A percentile compares a stretch with the other conserved stretches of the same genome.
Conservation (phyloP, 1,140 invertebrate genomes). For the Orchestia grillus region DNA sequence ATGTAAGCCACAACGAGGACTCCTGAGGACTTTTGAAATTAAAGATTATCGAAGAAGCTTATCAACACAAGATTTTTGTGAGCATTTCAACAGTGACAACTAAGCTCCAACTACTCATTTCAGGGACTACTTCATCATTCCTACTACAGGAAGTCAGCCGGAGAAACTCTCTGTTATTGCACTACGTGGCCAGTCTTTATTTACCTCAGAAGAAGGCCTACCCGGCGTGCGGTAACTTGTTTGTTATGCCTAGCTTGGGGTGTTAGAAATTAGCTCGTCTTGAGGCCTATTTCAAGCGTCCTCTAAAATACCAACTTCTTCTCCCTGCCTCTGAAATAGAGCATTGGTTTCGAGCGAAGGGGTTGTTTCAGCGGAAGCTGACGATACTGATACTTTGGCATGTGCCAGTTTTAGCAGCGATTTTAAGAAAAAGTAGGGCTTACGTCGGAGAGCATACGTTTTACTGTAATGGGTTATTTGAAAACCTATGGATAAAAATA, state of each 20-base stretch:
- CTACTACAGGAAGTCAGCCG: neutral
- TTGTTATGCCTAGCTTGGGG: neutral
- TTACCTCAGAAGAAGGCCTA: neutral
- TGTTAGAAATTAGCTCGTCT: neutral
- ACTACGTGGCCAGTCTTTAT: neutral
- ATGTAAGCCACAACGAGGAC: no score
- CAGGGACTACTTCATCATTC: neutral
- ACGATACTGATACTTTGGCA: neutral
- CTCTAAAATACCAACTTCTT: neutral
- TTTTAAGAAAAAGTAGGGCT: no score
- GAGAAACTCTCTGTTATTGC: neutral
- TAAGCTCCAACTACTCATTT: neutral
- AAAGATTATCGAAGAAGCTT: neutral
- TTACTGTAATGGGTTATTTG: no score
- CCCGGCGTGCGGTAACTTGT: neutral
- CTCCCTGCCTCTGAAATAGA: neutral
- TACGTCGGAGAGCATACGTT: no score
- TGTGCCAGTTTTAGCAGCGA: neutral
- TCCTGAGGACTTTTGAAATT: neutral
- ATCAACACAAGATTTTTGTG: neutral
- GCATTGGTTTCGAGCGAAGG: neutral
- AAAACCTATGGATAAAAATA: no score
- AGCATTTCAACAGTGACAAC: neutral
- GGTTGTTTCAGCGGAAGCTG: neutral
- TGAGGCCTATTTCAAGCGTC: neutral